phyloP scores from a whole-genome alignment of 2,888 invertebrate genomes.

The Pyralis farinalis region DNA sequence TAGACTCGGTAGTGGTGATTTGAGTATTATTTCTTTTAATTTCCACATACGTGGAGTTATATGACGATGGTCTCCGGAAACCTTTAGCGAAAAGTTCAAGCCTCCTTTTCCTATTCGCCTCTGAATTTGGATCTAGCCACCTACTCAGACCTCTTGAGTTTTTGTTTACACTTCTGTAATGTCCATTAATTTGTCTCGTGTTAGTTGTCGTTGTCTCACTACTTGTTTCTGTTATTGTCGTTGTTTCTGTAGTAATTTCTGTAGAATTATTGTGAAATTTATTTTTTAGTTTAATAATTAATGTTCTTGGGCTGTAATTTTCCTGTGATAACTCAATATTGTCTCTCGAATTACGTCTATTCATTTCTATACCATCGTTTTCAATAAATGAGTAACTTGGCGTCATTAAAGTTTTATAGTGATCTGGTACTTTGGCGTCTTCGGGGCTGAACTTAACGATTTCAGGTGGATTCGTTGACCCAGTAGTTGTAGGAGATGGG shows the following conservation, averaged over 20 bases:
- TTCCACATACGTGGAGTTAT: conserved; percentile 57
- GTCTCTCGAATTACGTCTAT: conserved; percentile 21
- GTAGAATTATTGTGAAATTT: conserved; percentile 22
- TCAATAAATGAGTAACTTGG: conserved; percentile 6
- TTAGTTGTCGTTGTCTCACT: conserved; percentile 41
- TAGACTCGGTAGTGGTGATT: neutral
- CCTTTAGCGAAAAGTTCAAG: conserved; percentile 49
- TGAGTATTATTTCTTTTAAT: conserved; percentile 53
- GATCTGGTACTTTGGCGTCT: conserved; percentile 63
- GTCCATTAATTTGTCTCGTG: conserved; percentile 67
- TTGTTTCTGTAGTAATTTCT: conserved; percentile 16
- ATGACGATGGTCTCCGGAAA: conserved; percentile 28
- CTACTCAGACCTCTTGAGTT: conserved; percentile 39
- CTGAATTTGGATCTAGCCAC: conserved; percentile 38
- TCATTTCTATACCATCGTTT: conserved; percentile 21
- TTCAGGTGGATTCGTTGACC: conserved; percentile 46
- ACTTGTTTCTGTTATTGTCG: conserved; percentile 7
- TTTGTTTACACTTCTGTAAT: conserved; percentile 54
- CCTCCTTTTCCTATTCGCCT: conserved; percentile 48
- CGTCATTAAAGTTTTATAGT: conserved; percentile 31
- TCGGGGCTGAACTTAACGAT: conserved; percentile 59
- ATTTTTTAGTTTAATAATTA: conserved; percentile 49
- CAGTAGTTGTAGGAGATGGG: conserved; percentile 30
- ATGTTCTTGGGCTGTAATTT: conserved; percentile 27
- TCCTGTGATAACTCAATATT: conserved; percentile 11